Percentiles rank a stretch among this genome's conserved stretches.
Conservation (phyloP, 2,888 invertebrate species). For the Pheosia tremula region DNA sequence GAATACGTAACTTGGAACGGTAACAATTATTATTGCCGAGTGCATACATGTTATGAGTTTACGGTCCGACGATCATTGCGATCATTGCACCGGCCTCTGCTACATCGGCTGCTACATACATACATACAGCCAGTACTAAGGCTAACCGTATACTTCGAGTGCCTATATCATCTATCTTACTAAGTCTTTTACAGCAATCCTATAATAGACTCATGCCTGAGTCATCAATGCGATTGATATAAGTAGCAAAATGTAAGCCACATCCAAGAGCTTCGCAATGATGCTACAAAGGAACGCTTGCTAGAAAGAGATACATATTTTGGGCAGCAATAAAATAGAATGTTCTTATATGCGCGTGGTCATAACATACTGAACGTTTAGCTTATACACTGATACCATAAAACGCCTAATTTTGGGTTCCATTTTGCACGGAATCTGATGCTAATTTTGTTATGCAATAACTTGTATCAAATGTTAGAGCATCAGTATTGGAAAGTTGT, state of each 20-base stretch:
- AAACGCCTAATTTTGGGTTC: not conserved
- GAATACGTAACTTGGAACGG: conserved; percentile 48
- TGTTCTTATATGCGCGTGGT: too few relatives aligned
- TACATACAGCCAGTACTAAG: not conserved
- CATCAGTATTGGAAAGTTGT: too few relatives aligned
- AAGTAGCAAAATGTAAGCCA: too few relatives aligned
- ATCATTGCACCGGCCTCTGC: conserved; percentile 48
- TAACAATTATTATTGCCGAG: conserved; percentile 53
- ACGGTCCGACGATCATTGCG: conserved; percentile 60
- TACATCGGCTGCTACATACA: too few relatives aligned
- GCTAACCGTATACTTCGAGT: not conserved
- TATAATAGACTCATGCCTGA: too few relatives aligned
- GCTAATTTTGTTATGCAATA: not conserved
- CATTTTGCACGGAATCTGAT: not conserved
- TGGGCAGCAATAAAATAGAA: too few relatives aligned
- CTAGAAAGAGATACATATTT: too few relatives aligned
- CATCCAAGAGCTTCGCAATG: too few relatives aligned
- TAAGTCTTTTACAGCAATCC: not conserved
- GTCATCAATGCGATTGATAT: too few relatives aligned
- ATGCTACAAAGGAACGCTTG: too few relatives aligned
- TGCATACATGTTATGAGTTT: conserved; percentile 48
- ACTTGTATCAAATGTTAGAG: too few relatives aligned
- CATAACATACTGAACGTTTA: not conserved
- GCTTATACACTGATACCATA: not conserved
- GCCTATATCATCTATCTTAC: not conserved